phyloP scores from a whole-genome alignment of 2,888 invertebrate genomes.

The Epirrhoe alternata region DNA sequence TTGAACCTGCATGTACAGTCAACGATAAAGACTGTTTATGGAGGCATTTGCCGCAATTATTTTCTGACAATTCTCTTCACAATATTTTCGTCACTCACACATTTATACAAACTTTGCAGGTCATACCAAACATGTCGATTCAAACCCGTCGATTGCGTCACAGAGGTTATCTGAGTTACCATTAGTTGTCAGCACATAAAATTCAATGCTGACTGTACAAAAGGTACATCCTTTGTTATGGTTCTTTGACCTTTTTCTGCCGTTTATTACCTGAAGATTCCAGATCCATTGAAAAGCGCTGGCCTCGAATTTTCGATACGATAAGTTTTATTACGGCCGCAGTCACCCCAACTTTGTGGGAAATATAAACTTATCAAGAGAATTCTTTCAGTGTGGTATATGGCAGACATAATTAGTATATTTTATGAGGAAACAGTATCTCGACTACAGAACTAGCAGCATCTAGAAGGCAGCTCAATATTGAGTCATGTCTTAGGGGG shows the following conservation, averaged over 20 bases:
- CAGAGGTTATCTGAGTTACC: too few relatives aligned
- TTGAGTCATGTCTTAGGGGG: too few relatives aligned
- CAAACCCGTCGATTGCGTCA: too few relatives aligned
- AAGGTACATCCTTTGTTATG: constrained; percentile 7
- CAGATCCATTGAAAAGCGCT: constrained; percentile 49
- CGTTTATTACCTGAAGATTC: constrained; percentile 31
- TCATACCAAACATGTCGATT: too few relatives aligned
- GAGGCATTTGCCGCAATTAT: not conserved
- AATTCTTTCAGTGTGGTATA: not conserved
- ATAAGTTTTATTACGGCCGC: constrained; percentile 51
- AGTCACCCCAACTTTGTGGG: constrained; percentile 2
- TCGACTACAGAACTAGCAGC: too few relatives aligned
- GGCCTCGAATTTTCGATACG: constrained; percentile 46
- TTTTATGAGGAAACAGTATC: not conserved
- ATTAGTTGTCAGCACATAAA: too few relatives aligned
- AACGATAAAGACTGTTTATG: not conserved
- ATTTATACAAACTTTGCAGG: too few relatives aligned
- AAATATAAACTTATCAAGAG: not conserved
- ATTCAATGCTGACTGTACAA: not conserved
- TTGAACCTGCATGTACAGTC: constrained; percentile 4
- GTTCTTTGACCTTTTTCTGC: constrained; percentile 21
- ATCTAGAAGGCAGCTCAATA: too few relatives aligned
- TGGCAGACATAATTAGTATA: not conserved
- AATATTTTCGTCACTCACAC: too few relatives aligned
- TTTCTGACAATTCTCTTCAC: too few relatives aligned